Conservation (phyloP, 2,888 invertebrate species). For the Eretmocerus hayati region DNA sequence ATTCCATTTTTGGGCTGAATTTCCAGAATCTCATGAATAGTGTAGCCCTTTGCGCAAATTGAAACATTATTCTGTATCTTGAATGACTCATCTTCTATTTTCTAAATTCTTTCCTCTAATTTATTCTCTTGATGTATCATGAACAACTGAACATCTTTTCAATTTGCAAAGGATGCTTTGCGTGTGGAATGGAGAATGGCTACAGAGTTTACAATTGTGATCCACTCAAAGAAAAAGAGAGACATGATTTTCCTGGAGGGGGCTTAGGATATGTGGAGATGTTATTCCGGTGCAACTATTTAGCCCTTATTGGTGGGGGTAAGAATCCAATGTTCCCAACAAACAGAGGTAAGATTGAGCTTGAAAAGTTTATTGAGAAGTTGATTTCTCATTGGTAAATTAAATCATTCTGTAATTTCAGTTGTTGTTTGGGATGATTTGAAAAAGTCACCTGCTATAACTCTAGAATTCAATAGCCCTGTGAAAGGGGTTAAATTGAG, state of each 20-base stretch:
- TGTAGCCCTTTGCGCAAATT: no score
- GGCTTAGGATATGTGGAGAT: conserved; percentile 94
- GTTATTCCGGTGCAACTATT: conserved; percentile 94
- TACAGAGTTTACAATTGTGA: conserved; percentile 96
- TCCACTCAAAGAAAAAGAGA: conserved; percentile 92
- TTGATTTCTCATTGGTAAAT: no score
- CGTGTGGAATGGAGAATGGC: conserved; percentile 93
- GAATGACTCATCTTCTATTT: no score
- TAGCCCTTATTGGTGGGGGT: conserved; percentile 94
- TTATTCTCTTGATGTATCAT: no score
- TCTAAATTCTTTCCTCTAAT: no score
- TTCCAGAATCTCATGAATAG: no score
- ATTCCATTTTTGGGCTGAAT: no score
- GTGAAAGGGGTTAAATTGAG: conserved; percentile 88
- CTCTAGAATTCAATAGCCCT: conserved; percentile 87
- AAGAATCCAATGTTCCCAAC: conserved; percentile 85
- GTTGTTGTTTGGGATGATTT: conserved; percentile 98
- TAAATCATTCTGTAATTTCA: conserved; percentile 39
- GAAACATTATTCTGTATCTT: no score
- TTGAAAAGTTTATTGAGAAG: neutral
- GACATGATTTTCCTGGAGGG: conserved; percentile 89
- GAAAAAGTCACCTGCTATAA: conserved; percentile 89
- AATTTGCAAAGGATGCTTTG: conserved; percentile 99
- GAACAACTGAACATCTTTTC: no score
- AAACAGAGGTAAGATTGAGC: conserved; percentile 61